phyloP scores from a whole-genome alignment of 2,113 vertebrate species.

The Plecturocebus donacophilus region DNA sequence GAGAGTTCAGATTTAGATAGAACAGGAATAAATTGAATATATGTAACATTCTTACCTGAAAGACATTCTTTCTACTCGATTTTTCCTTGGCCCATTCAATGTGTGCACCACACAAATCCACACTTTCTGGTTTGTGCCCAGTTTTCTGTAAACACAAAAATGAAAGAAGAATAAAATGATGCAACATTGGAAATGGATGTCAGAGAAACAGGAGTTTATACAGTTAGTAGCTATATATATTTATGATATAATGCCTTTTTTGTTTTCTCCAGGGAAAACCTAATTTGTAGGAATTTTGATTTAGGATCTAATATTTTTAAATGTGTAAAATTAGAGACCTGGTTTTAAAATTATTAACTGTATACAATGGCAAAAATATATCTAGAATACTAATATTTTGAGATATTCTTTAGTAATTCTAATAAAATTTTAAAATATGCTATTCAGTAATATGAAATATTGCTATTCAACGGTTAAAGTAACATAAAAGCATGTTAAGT shows the following conservation, averaged over 20 bases:
- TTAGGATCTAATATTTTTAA: neutral
- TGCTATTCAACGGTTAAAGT: neutral
- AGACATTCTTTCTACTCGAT: constrained; percentile 92
- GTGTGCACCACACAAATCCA: constrained; percentile 89
- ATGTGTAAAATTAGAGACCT: neutral
- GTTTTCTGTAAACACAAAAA: constrained; percentile 85
- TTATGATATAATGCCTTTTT: neutral
- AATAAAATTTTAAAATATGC: neutral
- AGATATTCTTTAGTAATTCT: neutral
- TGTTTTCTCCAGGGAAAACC: neutral
- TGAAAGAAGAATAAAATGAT: constrained; percentile 36
- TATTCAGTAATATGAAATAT: neutral
- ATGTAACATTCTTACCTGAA: constrained; percentile 87
- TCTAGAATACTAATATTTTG: neutral
- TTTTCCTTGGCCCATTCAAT: constrained; percentile 92
- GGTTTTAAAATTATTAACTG: neutral
- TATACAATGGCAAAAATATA: neutral
- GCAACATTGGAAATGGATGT: constrained; percentile 32
- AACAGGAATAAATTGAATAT: constrained; percentile 34
- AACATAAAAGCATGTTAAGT: neutral
- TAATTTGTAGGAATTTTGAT: neutral
- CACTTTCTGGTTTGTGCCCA: constrained; percentile 86
- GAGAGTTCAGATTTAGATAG: constrained; percentile 52
- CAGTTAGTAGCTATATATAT: neutral
- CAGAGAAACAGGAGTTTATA: constrained; percentile 60